Conservation (phyloP, 2,113 vertebrate species). For the Clinocottus analis region DNA sequence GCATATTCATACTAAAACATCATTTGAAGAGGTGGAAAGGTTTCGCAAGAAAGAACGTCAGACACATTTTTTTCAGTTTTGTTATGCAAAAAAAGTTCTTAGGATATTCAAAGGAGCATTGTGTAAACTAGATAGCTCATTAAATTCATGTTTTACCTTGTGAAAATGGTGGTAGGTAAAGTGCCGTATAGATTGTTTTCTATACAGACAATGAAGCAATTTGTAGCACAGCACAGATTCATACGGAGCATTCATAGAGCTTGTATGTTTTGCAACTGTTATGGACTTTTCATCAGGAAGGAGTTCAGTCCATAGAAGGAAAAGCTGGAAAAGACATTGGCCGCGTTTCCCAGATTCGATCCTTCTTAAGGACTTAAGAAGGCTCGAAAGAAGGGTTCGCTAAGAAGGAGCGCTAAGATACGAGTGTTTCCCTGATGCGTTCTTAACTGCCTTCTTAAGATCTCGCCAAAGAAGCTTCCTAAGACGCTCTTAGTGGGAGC, state of each 20-base stretch:
- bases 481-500: too few species aligned
- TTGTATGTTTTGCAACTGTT: slow-evolving; percentile 12
- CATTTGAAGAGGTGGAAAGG: slow-evolving; percentile 16
- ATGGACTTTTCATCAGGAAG: slow-evolving; percentile 1
- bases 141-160: slow-evolving; percentile 28
- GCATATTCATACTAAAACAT: slow-evolving; percentile 20
- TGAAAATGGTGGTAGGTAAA: slow-evolving; percentile 30
- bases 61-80: slow-evolving; percentile 25
- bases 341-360: too few species aligned
- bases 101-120: slow-evolving; percentile 14
- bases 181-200: slow-evolving; percentile 36
- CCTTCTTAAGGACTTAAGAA: too few species aligned
- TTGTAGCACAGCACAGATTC: slow-evolving; percentile 30
- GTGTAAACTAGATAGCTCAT: slow-evolving; percentile 4
- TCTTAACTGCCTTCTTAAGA: too few species aligned
- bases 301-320: neutral
- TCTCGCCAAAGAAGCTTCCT: too few species aligned
- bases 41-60: slow-evolving; percentile 13
- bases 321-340: too few species aligned
- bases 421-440: too few species aligned
- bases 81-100: slow-evolving; percentile 1
- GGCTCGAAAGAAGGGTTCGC: too few species aligned
- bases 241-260: slow-evolving; percentile 11
- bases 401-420: too few species aligned
- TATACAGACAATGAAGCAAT: slow-evolving; percentile 35